Base-by-base conservation (phyloP, 1,140 invertebrate genomes). In the Triops cancriformis region DNA sequence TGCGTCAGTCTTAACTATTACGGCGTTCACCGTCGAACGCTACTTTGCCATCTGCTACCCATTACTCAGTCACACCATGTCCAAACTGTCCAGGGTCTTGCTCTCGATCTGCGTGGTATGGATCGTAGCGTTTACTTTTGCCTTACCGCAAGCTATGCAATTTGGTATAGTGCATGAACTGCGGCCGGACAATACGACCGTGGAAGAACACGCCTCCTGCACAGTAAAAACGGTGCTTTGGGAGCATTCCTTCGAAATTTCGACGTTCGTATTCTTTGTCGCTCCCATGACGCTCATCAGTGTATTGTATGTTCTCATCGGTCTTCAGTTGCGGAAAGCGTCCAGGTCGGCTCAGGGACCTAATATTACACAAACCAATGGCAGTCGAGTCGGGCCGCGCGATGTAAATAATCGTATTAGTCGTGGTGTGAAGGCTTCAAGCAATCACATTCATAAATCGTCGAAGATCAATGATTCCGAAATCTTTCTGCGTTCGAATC, bases 41-140 rank as follows among this genome's bases (percentile, higher is more conserved):
- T 99, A 98, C 84, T 89, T 98, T 26, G 96, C 95, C 18, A 97
- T 98, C 80, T 97, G 95, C 84, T 92, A 96, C 83, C 95, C 96
- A 0, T 92, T 98, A 80, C 86, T 93, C 81, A 91, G 93, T 0
- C 94, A 96, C 82, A 94, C 92, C 1, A 91, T 95, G 87, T 93
- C 92, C 0, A 93, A 87, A 78, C 83, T 90, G 23, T 87, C 87
- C 18, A 84, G 91, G 45, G 89, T 88, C 18, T 83, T 90, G 23
- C 87, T 87, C 78, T 86, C 87, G 76, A 89, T 91, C 43, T 76
- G 88, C 3, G 81, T 84, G 23, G 88, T 90, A 77, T 91, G 90
- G 90, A 80, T 89, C 0, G 80, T 88, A 1, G 85, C 88, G 31
- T 82, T 86, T 18, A 86, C 90, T 45, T 88, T 91, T 14, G 95